Conservation (phyloP, 2,113 vertebrate genomes). For the Pelmatolapia mariae region DNA sequence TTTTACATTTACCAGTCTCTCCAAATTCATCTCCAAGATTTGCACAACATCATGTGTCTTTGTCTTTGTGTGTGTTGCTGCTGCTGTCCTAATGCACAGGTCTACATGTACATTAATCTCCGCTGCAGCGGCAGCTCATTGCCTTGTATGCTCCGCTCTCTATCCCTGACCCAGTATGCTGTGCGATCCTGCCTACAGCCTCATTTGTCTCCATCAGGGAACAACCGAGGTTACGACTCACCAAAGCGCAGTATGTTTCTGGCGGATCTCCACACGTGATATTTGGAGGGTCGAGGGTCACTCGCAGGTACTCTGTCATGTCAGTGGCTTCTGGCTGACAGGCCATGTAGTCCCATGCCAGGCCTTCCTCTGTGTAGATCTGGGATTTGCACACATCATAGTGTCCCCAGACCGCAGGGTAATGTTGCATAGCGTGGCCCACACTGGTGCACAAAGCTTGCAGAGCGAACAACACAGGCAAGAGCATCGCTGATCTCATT, state of each 20-base stretch:
- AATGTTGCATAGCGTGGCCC: slow-evolving; percentile 87
- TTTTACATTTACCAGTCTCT: not conserved
- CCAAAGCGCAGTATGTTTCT: slow-evolving; percentile 97
- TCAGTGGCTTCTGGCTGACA: slow-evolving; percentile 97
- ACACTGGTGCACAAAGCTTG: slow-evolving; percentile 84
- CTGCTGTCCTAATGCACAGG: not conserved
- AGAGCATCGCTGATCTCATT: slow-evolving; percentile 76
- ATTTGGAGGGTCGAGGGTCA: slow-evolving; percentile 91
- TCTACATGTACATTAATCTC: slow-evolving; percentile 48
- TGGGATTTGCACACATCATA: slow-evolving; percentile 97
- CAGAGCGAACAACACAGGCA: slow-evolving; percentile 82
- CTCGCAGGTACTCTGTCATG: slow-evolving; percentile 95
- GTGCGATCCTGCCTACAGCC: slow-evolving; percentile 51
- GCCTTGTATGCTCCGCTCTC: slow-evolving; percentile 29
- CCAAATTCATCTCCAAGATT: not conserved
- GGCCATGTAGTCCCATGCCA: slow-evolving; percentile 99
- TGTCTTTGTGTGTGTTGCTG: not conserved
- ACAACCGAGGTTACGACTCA: slow-evolving; percentile 75
- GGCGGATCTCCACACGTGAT: slow-evolving; percentile 98
- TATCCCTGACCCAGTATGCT: slow-evolving; percentile 58
- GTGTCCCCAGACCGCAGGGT: slow-evolving; percentile 93
- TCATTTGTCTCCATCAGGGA: slow-evolving; percentile 66
- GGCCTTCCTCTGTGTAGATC: slow-evolving; percentile 94
- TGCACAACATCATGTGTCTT: not conserved
- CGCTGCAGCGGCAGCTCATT: not conserved